phyloP scores from a whole-genome alignment of 2,888 invertebrate genomes.

The Anarsia innoxiella region DNA sequence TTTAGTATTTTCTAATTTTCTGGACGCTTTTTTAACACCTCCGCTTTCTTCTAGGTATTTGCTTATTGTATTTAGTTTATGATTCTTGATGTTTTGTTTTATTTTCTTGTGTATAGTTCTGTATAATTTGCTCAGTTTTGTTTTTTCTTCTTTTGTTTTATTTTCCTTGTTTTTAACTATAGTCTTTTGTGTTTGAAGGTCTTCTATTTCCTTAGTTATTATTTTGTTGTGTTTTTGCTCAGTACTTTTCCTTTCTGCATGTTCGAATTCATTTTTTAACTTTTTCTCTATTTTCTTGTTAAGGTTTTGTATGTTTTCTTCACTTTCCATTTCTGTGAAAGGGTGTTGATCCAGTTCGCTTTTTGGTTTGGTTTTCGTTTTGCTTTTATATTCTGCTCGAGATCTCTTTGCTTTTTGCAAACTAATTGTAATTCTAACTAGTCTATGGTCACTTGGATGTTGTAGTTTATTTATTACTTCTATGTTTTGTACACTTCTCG shows the following conservation, averaged over 20 bases:
- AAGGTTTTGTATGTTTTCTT: background rate
- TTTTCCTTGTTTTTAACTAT: background rate
- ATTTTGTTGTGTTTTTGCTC: background rate
- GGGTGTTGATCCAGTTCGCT: background rate
- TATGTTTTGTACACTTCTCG: background rate
- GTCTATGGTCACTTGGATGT: background rate
- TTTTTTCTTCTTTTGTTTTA: background rate
- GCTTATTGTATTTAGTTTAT: background rate
- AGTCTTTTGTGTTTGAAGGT: background rate
- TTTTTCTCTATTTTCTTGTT: background rate
- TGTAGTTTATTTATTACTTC: background rate
- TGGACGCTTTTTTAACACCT: background rate
- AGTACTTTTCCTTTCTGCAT: background rate
- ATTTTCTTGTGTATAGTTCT: background rate
- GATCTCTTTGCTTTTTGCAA: background rate
- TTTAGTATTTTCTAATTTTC: background rate
- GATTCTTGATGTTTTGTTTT: background rate
- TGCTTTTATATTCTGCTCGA: background rate
- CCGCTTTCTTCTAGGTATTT: background rate
- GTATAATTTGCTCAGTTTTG: conserved; percentile 1
- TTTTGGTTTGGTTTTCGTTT: background rate
- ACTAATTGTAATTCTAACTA: background rate
- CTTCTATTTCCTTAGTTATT: background rate
- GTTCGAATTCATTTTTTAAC: background rate
- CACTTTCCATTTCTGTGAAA: background rate